Percentiles rank a stretch among this genome's conserved stretches.
phyloP scores from a whole-genome alignment of 2,797 vertebrate genomes.

The Rhyacichthys aspro region DNA sequence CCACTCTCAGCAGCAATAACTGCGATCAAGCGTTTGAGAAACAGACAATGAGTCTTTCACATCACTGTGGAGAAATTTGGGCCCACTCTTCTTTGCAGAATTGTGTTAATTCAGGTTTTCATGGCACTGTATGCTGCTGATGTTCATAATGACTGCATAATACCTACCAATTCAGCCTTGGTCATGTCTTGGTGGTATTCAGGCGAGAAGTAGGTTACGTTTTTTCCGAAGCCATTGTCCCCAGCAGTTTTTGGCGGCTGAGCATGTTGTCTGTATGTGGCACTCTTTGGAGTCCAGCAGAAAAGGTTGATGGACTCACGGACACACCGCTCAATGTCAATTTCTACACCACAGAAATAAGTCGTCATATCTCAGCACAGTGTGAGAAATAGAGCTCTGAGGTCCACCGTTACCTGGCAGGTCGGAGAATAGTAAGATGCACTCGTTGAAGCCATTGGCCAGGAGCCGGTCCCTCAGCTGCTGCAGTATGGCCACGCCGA shows the following conservation, averaged over 20 bases:
- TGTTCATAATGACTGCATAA: background rate
- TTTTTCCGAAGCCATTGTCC: constrained; percentile 76
- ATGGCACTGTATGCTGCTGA: no score
- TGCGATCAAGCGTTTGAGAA: no score
- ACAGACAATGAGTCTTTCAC: no score
- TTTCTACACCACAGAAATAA: constrained; percentile 79
- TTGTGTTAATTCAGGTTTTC: no score
- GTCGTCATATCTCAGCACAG: background rate
- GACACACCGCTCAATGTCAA: constrained; percentile 96
- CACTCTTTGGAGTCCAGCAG: constrained; percentile 95
- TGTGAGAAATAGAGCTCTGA: background rate
- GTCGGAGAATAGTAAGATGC: constrained; percentile 98
- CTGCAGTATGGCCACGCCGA: constrained; percentile 97
- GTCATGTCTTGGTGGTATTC: constrained; percentile 89
- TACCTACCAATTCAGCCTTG: constrained; percentile 88
- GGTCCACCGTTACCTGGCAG: constrained; percentile 87
- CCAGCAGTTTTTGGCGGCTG: constrained; percentile 80
- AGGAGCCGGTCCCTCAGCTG: constrained; percentile 94
- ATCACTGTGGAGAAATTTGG: no score
- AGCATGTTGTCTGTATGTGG: constrained; percentile 92
- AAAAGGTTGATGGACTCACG: constrained; percentile 97
- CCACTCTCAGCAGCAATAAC: no score
- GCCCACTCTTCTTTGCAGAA: no score
- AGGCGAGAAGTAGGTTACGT: constrained; percentile 79
- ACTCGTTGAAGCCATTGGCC: constrained; percentile 98